These are phyloP conservation scores for Drosophila kepulauana DNA, from an alignment of 1,140 invertebrate genomes.

Conservation along the genomic window DNA sequence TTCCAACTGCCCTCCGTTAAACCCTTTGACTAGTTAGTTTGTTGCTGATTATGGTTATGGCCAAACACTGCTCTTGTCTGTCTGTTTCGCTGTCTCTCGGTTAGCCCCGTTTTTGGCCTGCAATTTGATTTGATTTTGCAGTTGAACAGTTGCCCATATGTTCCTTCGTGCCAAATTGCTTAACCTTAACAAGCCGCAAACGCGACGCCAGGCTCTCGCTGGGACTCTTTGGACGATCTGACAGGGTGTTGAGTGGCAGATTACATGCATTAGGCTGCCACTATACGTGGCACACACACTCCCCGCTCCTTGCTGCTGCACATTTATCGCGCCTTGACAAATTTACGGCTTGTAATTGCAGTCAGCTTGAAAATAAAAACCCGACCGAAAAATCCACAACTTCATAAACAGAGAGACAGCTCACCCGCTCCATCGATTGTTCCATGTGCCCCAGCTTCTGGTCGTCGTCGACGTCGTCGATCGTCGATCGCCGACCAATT, in stretches of 20 bases:
- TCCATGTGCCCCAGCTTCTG: slow-evolving; percentile 2
- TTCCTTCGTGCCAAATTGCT: slow-evolving; percentile 68
- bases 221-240: slow-evolving; percentile 38
- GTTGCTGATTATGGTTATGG: slow-evolving; percentile 71
- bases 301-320: slow-evolving; percentile 28
- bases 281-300: slow-evolving; percentile 9
- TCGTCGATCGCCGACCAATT: slow-evolving; percentile 13
- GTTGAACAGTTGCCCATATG: slow-evolving; percentile 16
- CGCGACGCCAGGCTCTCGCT: neutral
- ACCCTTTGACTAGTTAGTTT: slow-evolving; percentile 60
- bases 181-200: slow-evolving; percentile 46
- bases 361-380: slow-evolving; percentile 73
- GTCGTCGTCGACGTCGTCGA: slow-evolving; percentile 4
- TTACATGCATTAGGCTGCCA: slow-evolving; percentile 82
- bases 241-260: slow-evolving; percentile 82
- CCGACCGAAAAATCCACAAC: slow-evolving; percentile 74
- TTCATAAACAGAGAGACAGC: slow-evolving; percentile 70
- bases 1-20: slow-evolving; percentile 15
- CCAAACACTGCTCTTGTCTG: slow-evolving; percentile 10
- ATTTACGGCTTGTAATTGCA: slow-evolving; percentile 84
- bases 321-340: slow-evolving; percentile 83
- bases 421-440: slow-evolving; percentile 2
- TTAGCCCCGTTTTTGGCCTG: slow-evolving; percentile 13
- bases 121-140: slow-evolving; percentile 20
- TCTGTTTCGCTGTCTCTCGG: neutral